Evolutionary conservation across 2,888 invertebrate species (phyloP).

Genomic region (Drosophila prolongata): DNA sequence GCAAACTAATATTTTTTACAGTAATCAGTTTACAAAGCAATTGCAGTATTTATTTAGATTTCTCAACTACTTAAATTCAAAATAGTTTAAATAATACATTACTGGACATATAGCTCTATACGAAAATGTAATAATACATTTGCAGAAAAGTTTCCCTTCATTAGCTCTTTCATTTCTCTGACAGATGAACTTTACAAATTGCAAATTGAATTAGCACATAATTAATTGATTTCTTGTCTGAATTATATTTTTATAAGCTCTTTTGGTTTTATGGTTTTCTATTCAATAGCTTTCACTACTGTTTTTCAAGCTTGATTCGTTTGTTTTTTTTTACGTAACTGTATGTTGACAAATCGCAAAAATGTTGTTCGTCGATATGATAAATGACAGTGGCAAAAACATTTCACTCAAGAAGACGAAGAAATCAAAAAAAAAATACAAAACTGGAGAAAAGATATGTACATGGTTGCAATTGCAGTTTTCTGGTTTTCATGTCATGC

Average conservation of each 20-base stretch:
- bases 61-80: no score
- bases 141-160: neutral
- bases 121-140: neutral
- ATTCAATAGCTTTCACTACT: constrained; percentile 23
- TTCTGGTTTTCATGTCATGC: constrained; percentile 31
- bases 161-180: neutral
- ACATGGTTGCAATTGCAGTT: constrained; percentile 10
- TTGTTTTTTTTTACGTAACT: constrained; percentile 12
- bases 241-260: constrained; percentile 9
- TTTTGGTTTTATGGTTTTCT: constrained; percentile 2
- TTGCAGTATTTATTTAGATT: no score
- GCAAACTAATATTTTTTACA: no score
- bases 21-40: no score
- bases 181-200: constrained; percentile 1
- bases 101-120: no score
- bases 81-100: no score
- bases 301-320: neutral
- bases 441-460: constrained; percentile 4
- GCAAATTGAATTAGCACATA: constrained; percentile 20
- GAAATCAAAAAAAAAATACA: neutral
- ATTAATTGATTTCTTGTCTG: constrained; percentile 24
- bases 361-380: constrained; percentile 18
- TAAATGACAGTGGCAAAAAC: constrained; percentile 31
- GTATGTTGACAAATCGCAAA: constrained; percentile 25
- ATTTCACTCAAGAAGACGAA: constrained; percentile 22